phyloP scores from a whole-genome alignment of 2,113 vertebrate genomes.

The Aspidoscelis tigris region DNA sequence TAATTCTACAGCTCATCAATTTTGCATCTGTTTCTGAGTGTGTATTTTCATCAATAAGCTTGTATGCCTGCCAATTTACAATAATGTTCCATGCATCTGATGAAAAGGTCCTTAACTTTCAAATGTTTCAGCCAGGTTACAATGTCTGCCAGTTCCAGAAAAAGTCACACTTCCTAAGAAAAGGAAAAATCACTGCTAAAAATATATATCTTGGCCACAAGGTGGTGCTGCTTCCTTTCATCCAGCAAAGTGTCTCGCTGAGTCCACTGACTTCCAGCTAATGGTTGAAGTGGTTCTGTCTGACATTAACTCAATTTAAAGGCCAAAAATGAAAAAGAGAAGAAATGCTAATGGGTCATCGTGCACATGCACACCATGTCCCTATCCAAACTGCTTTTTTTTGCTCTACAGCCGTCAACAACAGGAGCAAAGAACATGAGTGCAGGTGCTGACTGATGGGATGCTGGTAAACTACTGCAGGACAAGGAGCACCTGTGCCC shows the following conservation, averaged over 20 bases:
- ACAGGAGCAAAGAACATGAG: not conserved
- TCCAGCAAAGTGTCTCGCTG: too few relatives aligned
- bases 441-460: not conserved
- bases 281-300: not conserved
- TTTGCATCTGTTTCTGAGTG: too few relatives aligned
- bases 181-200: too few relatives aligned
- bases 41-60: too few relatives aligned
- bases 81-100: not conserved
- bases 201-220: not conserved
- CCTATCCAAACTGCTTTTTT: not conserved
- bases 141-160: too few relatives aligned
- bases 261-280: not conserved
- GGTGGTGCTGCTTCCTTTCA: constrained; percentile 28
- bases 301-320: not conserved
- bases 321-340: too few relatives aligned
- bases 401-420: not conserved
- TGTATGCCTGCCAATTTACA: not conserved
- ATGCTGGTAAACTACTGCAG: too few relatives aligned
- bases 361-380: not conserved
- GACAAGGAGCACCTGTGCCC: too few relatives aligned
- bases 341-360: not conserved
- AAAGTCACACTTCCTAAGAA: too few relatives aligned
- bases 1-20: too few relatives aligned
- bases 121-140: not conserved
- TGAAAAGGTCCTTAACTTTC: too few relatives aligned